phyloP scores from a whole-genome alignment of 1,140 invertebrate species.

The Brachystomella parvula region DNA sequence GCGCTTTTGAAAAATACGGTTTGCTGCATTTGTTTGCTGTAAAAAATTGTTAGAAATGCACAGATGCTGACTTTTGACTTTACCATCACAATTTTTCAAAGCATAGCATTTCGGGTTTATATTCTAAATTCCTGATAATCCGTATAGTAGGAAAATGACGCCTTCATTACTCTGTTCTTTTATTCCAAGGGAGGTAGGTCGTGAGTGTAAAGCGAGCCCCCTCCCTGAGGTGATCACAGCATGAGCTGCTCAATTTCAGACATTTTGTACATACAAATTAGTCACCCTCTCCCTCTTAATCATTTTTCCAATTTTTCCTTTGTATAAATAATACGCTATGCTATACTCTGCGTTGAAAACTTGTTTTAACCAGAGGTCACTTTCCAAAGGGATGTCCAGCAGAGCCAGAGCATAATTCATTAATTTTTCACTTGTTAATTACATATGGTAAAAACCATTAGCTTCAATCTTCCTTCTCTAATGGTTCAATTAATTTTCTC shows the following conservation, averaged over 20 bases:
- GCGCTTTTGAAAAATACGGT: too few species aligned
- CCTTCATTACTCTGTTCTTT: neutral
- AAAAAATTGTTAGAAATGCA: too few species aligned
- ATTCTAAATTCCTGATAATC: neutral
- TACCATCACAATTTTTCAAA: too few species aligned
- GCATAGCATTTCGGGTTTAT: neutral
- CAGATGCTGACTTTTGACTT: too few species aligned
- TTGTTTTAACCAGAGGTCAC: neutral
- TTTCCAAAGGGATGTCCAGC: neutral
- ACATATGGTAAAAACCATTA: neutral
- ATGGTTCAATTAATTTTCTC: too few species aligned
- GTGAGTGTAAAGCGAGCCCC: neutral
- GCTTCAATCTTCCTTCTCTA: neutral
- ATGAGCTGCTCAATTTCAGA: conserved; percentile 6
- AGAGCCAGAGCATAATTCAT: neutral
- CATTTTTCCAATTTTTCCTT: neutral
- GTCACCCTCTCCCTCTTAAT: conserved; percentile 10
- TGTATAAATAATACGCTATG: neutral
- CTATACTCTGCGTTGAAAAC: neutral
- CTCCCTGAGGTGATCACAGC: conserved; percentile 3
- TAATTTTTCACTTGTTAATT: neutral
- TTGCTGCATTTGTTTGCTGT: too few species aligned
- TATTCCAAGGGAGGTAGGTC: neutral
- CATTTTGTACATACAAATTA: conserved; percentile 13
- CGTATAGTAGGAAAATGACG: neutral